phyloP scores from a whole-genome alignment of 1,140 invertebrate species.

The Pachyrhynchus sulphureomaculatus region DNA sequence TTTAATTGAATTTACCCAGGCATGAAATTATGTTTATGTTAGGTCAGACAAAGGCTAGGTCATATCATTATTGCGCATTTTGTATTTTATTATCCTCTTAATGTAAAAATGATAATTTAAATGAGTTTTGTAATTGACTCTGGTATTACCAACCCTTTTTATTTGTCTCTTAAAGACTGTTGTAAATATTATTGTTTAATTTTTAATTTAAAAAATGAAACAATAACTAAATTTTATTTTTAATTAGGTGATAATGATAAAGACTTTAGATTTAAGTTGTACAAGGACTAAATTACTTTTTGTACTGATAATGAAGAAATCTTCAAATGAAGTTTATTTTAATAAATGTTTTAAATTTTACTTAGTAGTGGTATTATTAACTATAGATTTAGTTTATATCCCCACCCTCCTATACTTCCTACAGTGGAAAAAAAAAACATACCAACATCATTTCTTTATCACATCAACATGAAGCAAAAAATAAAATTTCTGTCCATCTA shows the following conservation, averaged over 20 bases:
- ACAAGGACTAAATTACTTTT: slow-evolving; percentile 1
- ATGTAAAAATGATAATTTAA: neutral
- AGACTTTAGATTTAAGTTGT: neutral
- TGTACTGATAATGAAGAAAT: neutral
- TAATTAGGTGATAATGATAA: neutral
- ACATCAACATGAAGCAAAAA: too few species aligned
- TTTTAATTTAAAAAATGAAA: too few species aligned
- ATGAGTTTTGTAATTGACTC: neutral
- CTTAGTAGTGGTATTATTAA: slow-evolving; percentile 41
- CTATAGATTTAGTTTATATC: slow-evolving; percentile 35
- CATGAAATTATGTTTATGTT: slow-evolving; percentile 6
- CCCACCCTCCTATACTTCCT: slow-evolving; percentile 19
- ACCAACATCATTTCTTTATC: too few species aligned
- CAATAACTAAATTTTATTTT: too few species aligned
- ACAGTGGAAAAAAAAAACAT: too few species aligned
- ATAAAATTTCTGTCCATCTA: too few species aligned
- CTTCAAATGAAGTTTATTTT: slow-evolving; percentile 8
- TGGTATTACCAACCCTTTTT: too few species aligned
- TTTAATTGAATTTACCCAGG: neutral
- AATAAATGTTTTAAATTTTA: slow-evolving; percentile 40
- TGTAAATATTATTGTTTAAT: too few species aligned
- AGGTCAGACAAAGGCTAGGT: slow-evolving; percentile 2
- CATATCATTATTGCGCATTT: slow-evolving; percentile 8
- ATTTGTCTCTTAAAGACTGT: too few species aligned
- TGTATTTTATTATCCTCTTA: neutral